These are phyloP conservation scores for Danio kyathit DNA, from an alignment of 2,797 vertebrate species.

Conservation along the genomic window DNA sequence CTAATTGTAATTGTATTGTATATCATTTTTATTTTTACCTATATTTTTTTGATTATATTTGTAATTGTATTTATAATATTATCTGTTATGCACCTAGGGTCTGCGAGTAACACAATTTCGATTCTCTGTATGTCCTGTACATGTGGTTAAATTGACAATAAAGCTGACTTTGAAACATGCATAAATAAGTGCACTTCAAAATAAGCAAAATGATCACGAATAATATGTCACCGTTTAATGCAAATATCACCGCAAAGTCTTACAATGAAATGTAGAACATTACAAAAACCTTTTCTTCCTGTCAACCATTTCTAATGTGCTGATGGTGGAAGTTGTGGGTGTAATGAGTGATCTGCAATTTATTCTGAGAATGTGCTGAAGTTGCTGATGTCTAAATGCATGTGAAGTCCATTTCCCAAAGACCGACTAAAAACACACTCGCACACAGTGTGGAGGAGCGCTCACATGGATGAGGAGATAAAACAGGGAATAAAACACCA, in stretches of 20 bases:
- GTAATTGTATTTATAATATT: too few species aligned
- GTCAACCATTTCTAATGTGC: not conserved
- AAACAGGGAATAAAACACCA: constrained; percentile 34
- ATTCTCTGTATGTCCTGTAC: too few species aligned
- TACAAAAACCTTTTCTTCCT: not conserved
- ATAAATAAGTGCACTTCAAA: too few species aligned
- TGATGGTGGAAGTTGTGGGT: constrained; percentile 7
- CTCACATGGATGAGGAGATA: constrained; percentile 37
- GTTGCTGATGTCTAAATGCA: constrained; percentile 7
- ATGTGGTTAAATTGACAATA: too few species aligned
- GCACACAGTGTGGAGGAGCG: constrained; percentile 5
- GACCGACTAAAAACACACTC: constrained; percentile 1
- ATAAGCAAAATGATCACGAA: not conserved
- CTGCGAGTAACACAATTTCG: too few species aligned
- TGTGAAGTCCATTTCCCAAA: constrained; percentile 13
- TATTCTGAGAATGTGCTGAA: constrained; percentile 4
- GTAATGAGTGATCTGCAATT: constrained; percentile 10
- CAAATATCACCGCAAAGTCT: not conserved
- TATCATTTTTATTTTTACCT: too few species aligned
- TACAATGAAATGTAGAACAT: not conserved
- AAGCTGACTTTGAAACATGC: not conserved
- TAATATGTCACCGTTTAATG: not conserved
- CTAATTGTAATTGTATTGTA: too few species aligned
- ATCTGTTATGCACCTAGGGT: too few species aligned
- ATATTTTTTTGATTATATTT: too few species aligned